Conservation (phyloP, 2,113 vertebrate species). For the Romanogobio albipinnatus region DNA sequence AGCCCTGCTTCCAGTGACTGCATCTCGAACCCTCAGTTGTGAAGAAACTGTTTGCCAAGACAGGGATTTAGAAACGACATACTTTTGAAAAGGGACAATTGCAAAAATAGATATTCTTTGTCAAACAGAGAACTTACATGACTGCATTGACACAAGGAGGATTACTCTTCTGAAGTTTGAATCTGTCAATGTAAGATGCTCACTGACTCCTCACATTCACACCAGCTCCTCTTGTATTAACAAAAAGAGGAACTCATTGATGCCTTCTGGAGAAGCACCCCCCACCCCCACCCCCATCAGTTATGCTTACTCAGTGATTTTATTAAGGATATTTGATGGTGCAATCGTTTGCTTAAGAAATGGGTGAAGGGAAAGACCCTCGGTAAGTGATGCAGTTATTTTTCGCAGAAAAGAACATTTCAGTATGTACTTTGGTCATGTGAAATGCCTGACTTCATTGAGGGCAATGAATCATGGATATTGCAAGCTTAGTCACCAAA, state of each 20-base stretch:
- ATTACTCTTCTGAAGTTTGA: slow-evolving; percentile 63
- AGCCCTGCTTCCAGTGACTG: slow-evolving; percentile 56
- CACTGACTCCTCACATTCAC: background rate
- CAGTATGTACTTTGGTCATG: background rate
- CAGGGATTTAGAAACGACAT: background rate
- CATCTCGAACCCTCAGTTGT: slow-evolving; percentile 29
- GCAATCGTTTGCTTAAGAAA: background rate
- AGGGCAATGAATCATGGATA: background rate
- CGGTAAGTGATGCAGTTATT: background rate
- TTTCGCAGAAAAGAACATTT: background rate
- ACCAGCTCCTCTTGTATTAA: background rate
- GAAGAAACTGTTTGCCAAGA: slow-evolving; percentile 48
- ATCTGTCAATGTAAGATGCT: slow-evolving; percentile 42
- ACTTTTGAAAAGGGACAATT: no score
- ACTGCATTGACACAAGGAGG: slow-evolving; percentile 51
- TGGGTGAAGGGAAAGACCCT: background rate
- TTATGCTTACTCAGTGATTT: no score
- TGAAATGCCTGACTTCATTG: background rate
- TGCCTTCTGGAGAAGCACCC: no score
- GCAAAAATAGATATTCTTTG: background rate
- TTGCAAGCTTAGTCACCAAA: background rate
- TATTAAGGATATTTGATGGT: background rate
- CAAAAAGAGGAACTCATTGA: slow-evolving; percentile 16
- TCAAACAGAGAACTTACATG: slow-evolving; percentile 43
- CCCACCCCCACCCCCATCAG: no score